Evolutionary conservation across 2,888 invertebrate species (phyloP).

Genomic region (Trichacis sp.): DNA sequence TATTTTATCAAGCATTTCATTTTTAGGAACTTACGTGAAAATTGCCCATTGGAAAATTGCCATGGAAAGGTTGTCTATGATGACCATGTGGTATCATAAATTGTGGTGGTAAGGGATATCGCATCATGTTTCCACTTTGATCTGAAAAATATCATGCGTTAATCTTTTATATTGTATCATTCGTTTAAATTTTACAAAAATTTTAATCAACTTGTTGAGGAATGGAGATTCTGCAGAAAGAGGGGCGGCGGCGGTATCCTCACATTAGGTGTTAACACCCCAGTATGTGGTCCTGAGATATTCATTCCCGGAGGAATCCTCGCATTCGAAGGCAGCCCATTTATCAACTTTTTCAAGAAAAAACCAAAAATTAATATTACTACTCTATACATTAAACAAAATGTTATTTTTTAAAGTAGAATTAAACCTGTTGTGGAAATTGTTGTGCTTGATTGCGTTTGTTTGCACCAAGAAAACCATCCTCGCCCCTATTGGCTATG

Average conservation of each 20-base stretch:
- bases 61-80: constrained; percentile 60
- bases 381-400: background rate
- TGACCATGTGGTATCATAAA: constrained; percentile 58
- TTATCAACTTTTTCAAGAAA: constrained; percentile 34
- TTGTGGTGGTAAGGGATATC: constrained; percentile 62
- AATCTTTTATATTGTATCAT: too few species aligned
- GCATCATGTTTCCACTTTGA: constrained; percentile 55
- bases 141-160: constrained; percentile 39
- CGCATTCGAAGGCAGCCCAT: constrained; percentile 57
- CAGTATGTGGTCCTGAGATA: constrained; percentile 59
- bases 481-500: constrained; percentile 69
- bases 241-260: constrained; percentile 69
- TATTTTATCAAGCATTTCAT: too few species aligned
- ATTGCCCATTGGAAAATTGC: constrained; percentile 54
- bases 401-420: too few species aligned
- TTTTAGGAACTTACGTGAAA: constrained; percentile 56
- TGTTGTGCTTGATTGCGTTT: background rate
- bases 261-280: constrained; percentile 67
- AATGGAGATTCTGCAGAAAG: constrained; percentile 58
- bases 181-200: background rate
- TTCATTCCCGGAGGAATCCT: constrained; percentile 67
- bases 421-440: constrained; percentile 32
- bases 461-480: constrained; percentile 29
- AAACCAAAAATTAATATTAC: background rate
- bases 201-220: constrained; percentile 52